Evolutionary conservation across 2,888 invertebrate genomes (phyloP), one percentile per base, ranked within the genome.

Genomic region (Cryptocephalus primarius): DNA sequence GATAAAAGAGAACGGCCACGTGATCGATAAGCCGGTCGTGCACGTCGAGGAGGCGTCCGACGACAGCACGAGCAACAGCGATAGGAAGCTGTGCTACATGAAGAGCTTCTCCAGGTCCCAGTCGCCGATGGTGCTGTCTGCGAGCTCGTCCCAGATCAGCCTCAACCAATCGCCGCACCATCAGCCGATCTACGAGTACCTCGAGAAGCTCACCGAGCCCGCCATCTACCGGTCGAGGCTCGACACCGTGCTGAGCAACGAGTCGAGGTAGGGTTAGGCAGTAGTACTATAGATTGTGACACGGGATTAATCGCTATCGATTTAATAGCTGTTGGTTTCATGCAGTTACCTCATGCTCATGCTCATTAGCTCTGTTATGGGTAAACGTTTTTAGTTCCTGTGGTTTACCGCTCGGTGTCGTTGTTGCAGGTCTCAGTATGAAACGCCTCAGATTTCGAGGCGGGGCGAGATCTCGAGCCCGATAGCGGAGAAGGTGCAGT

Each of bases 21-120:
- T 69, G 40, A 65, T 68, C 43, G 69, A 69, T 48, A 70, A 70
- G 49, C 71, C 72, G 1, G 66, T 69, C 32, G 71, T 72, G n/a
- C 69, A 70, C 47, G 63, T 72, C 33, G 72, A 72, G 52, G 71
- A 71, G 53, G 71, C 69, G 13, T 70, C 70, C 9, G 71, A 72
- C 52, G 70, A 69, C 45, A 67, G 65, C 53, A 64, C 60, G 10
- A 67, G 66, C 54, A 67, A 68, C 49, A 68, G 69, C 53, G 70
- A 70, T 53, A 62, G 73, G 39, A 72, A 72, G 51, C 55, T 73
- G 49, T 67, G 69, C 55, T 69, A 72, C 57, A 73, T 75, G 74
- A 72, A 71, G 53, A 74, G 73, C 55, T 75, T 75, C 57, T 74
- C 74, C 1, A 62, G 72, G 34, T 71, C 73, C 10, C 69, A 73